Base-by-base conservation (phyloP, 2,888 invertebrate species). In the Pherbina coryleti region DNA sequence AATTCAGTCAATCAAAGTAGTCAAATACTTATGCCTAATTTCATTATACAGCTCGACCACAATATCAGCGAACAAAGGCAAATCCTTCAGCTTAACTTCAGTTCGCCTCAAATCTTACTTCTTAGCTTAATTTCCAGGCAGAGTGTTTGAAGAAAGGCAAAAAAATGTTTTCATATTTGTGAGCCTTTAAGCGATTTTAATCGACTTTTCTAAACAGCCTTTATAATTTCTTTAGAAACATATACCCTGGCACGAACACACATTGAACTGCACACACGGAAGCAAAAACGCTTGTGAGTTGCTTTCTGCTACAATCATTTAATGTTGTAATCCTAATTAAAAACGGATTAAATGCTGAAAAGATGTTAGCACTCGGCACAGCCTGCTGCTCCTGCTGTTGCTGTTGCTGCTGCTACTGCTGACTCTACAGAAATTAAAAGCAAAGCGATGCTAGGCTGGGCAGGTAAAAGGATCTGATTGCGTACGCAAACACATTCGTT, bases 301-400 rank as follows among this genome's bases (percentile, higher is more conserved):
- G 44, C 44, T 44, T 11, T 44, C 44, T 44, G 14, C 44, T 22
- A 66, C 51, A 53, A 66, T 34, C 74, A 51, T 64, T 74, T 66
- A 74, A 74, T 14, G 64, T 53, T 74, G 74, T 66, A 53, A 62
- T 75, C 55, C 75, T 67, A 75, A 75, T 75, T 75, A 75, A 66
- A 75, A 75, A 53, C 55, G 66, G 67, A 67, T 75, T 75, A 66
- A 62, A 67, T 55, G 53, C 71, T 55, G 57, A 5, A 66, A 66
- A 66, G 64, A 66, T 66, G 64, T 66, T 37, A 37, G 64, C 64
- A 66, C 64, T 37, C 64, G 14, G 64, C 14, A n/a, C 8, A n/a
- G 5, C 37, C 22, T 57, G 57, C 22, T 25, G 57, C 25, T 57
- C 14, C 5, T 60, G 60, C 60, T 60, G 5, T 19, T 1, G 5